Percentiles rank a stretch among this genome's conserved stretches.
phyloP scores from a whole-genome alignment of 1,140 invertebrate genomes.

The Hyles vespertilio region DNA sequence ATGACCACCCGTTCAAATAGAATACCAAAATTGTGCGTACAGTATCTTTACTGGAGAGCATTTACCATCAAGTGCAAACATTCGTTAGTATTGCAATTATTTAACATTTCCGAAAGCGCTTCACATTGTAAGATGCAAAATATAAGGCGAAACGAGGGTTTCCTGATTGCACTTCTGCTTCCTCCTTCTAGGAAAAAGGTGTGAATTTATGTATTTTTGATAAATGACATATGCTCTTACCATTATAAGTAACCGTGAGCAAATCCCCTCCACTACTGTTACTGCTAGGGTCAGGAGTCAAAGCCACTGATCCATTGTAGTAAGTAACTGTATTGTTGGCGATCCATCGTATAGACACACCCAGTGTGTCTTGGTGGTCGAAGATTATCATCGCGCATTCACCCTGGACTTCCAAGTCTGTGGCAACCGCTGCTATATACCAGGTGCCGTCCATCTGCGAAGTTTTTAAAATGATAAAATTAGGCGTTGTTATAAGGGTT shows the following conservation, averaged over 20 bases:
- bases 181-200: too few species aligned
- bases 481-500: too few species aligned
- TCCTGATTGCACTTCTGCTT: too few species aligned
- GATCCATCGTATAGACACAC: conserved; percentile 56
- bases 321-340: conserved; percentile 49
- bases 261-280: conserved; percentile 51
- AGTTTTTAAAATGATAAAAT: not conserved
- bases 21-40: too few species aligned
- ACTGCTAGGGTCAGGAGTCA: conserved; percentile 42
- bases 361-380: conserved; percentile 58
- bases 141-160: too few species aligned
- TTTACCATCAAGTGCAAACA: too few species aligned
- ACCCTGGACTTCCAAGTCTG: conserved; percentile 44
- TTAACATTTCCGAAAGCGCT: too few species aligned
- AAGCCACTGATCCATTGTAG: conserved; percentile 55
- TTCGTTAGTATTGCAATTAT: too few species aligned
- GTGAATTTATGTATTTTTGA: too few species aligned
- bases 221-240: conserved; percentile 20
- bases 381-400: conserved; percentile 57
- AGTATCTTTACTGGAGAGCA: too few species aligned
- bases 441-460: conserved; percentile 54
- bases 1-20: too few species aligned
- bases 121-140: too few species aligned
- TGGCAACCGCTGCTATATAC: conserved; percentile 50
- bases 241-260: conserved; percentile 52